phyloP scores from a whole-genome alignment of 2,113 vertebrate genomes.

The Numenius arquata region DNA sequence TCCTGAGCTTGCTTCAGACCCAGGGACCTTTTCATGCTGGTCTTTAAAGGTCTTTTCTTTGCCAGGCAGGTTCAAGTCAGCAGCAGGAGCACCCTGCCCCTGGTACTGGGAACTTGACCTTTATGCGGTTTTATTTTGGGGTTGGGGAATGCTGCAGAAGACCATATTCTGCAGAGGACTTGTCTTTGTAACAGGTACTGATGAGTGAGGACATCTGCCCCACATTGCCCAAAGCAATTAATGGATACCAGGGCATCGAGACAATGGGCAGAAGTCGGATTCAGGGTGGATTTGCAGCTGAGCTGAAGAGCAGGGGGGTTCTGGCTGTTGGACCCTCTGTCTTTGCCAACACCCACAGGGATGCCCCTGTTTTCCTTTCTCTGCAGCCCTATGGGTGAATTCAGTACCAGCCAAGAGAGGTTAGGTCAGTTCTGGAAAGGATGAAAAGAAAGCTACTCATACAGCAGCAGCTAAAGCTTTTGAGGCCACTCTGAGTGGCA shows the following conservation, averaged over 20 bases:
- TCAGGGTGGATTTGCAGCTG: background rate
- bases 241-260: background rate
- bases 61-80: background rate
- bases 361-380: background rate
- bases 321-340: background rate
- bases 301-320: background rate
- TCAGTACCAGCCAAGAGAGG: background rate
- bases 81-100: background rate
- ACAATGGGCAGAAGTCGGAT: background rate
- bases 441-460: background rate
- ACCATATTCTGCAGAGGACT: background rate
- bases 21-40: background rate
- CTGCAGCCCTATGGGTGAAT: background rate
- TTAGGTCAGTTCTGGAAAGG: background rate
- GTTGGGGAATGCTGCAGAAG: background rate
- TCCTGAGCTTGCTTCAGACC: background rate
- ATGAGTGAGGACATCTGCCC: background rate
- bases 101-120: background rate
- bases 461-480: background rate
- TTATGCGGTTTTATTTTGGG: background rate
- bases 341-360: background rate
- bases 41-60: background rate
- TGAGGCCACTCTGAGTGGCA: background rate
- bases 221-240: background rate
- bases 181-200: background rate